Base-by-base conservation (phyloP, 2,113 vertebrate species). In the Pterocles gutturalis region DNA sequence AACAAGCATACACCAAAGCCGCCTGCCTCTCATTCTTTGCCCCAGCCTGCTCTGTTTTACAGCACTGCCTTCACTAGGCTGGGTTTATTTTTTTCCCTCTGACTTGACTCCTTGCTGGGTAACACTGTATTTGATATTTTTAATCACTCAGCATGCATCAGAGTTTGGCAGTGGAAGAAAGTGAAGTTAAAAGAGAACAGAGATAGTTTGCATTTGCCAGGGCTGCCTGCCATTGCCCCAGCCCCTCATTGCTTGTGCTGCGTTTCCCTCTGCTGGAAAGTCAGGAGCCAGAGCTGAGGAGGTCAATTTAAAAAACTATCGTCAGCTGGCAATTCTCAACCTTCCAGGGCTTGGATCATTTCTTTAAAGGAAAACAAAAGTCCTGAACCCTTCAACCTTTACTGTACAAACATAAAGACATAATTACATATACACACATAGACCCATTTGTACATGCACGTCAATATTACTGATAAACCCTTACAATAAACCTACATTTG, bases 131-230 rank as follows among this genome's bases (percentile, higher is more conserved):
- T 95, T 97, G 96, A 97, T 97, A 93, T 96, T 86, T 97, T 96
- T 89, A 94, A 94, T 95, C 97, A 87, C 83, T 96, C 24, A 19
- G 90, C 57, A 18, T 70, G 79, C 38, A 38, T 54, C 97, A 70
- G 97, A 86, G 92, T 90, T 97, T 98, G 98, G 98, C 97, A 96
- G 25, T 3, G 88, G 97, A 98, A 98, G 91, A 98, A 98, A 98
- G 94, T 36, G 92, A 34, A 83, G 71, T 91, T 94, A 91, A 95
- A 93, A 90, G 96, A 93, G 96, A 94, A 31, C 97, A 96, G 97
- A 97, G 95, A 85, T 6, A n/a, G 78, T 36, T 67, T 34, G 51
- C 6, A 1, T 20, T 78, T 57, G 96, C 96, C 96, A 93, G 85
- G 97, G 97, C 97, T 64, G 88, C 41, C 58, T 92, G 97, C 97